Base-by-base conservation (phyloP, 2,888 invertebrate genomes). In the Aleiodes testaceus region DNA sequence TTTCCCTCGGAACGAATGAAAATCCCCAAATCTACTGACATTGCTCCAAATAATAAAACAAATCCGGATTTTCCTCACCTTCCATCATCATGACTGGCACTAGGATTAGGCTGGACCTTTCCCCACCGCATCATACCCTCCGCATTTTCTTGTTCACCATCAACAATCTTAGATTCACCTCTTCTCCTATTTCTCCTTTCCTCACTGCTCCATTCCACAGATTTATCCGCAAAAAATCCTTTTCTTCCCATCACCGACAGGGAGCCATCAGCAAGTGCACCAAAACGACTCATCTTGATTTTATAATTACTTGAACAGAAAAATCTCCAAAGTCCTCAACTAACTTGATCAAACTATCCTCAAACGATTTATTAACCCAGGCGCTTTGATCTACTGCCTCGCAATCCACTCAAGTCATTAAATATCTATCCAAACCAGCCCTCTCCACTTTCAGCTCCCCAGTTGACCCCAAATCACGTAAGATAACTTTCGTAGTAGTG, bases 231-330 rank as follows among this genome's bases (percentile, higher is more conserved):
- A n/a, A n/a, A n/a, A 12, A 36, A 14, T 14, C 66, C 44, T 16
- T 30, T 74, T 55, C 47, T 52, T 7, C 72, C 74, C 75, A 81
- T 78, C 26, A 79, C 66, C 18, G 79, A 78, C 47, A 81, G 65
- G 4, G 80, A 79, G 9, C 70, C 72, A 20, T 78, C 79, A 3
- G 77, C 78, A 16, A 83, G 69, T 18, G 78, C 73, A 30, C 83
- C 82, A n/a, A 82, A 70, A 70, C 61, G 78, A 66, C 81, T 81
- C 81, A 81, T 82, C 72, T 44, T 78, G 1, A 22, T 55, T n/a
- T n/a, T n/a, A n/a, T 26, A 49, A n/a, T 16, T 49, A 5, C 14
- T 6, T n/a, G 14, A 49, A 16, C 49, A 3, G 16, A 49, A 16
- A 16, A 49, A 49, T 49, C 49, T 2, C n/a, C 49, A 49, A 49